These are phyloP conservation scores for Oegoconia quadripuncta DNA, from an alignment of 2,888 invertebrate species.

Conservation along the genomic window DNA sequence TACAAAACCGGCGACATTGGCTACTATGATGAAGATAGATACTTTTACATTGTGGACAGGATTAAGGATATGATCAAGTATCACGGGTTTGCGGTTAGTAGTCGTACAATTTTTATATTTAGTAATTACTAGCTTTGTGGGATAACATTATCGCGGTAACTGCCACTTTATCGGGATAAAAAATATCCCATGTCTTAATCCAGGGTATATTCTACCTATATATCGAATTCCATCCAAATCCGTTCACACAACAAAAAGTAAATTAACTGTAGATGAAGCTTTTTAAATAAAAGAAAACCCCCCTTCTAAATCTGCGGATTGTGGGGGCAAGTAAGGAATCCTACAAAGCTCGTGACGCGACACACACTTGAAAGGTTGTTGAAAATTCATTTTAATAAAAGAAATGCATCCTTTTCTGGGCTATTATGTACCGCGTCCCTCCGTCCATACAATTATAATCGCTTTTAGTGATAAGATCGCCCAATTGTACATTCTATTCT, in stretches of 20 bases:
- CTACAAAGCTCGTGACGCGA: too few relatives aligned
- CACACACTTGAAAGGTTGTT: too few relatives aligned
- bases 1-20: conserved; percentile 39
- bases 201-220: too few relatives aligned
- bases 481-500: too few relatives aligned
- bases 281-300: too few relatives aligned
- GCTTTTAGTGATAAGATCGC: too few relatives aligned
- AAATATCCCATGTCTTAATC: too few relatives aligned
- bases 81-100: conserved; percentile 20
- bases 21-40: conserved; percentile 36
- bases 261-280: not conserved
- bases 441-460: conserved; percentile 1
- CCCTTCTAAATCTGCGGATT: too few relatives aligned
- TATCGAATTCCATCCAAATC: not conserved
- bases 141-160: not conserved
- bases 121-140: not conserved
- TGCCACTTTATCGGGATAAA: not conserved
- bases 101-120: not conserved
- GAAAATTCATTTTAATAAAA: too few relatives aligned
- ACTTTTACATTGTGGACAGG: conserved; percentile 37
- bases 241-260: not conserved
- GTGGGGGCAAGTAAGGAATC: too few relatives aligned
- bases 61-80: conserved; percentile 36
- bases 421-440: not conserved
- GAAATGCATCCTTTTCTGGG: too few relatives aligned